A percentile compares a stretch with the other conserved stretches of the same genome.
phyloP scores from a whole-genome alignment of 2,888 invertebrate species.

The Pherbina coryleti region DNA sequence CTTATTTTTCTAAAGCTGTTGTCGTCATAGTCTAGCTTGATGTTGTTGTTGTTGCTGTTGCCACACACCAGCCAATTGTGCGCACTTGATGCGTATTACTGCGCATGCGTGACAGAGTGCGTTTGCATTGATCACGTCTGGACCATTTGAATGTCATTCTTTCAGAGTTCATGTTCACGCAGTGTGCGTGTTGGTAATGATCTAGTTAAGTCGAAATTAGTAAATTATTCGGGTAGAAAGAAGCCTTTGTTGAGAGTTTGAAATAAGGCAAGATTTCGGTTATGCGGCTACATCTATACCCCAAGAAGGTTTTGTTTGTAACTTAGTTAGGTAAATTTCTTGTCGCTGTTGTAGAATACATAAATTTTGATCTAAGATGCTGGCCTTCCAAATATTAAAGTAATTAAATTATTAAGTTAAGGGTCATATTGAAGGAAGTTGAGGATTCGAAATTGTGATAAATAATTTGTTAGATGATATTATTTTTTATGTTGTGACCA shows the following conservation, averaged over 20 bases:
- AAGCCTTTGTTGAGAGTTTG: neutral
- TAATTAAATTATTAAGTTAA: neutral
- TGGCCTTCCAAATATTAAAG: neutral
- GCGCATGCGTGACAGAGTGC: neutral
- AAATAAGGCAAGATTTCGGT: neutral
- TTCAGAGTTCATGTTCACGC: slow-evolving; percentile 21
- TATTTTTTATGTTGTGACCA: too few relatives aligned
- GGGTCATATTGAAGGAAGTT: neutral
- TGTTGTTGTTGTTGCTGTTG: too few relatives aligned
- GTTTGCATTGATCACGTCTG: neutral
- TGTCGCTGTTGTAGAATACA: neutral
- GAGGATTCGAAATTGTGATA: too few relatives aligned
- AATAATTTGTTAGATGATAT: too few relatives aligned
- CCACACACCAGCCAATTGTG: neutral
- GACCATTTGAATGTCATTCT: neutral
- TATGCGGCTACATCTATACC: neutral
- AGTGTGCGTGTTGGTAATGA: neutral
- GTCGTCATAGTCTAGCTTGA: neutral
- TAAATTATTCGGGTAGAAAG: neutral
- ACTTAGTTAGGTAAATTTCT: neutral
- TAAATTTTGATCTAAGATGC: neutral
- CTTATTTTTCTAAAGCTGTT: neutral
- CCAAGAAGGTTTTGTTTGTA: neutral
- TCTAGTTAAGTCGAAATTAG: neutral
- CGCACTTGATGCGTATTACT: neutral